These are phyloP conservation scores for Paraescarpia echinospica DNA, from an alignment of 1,140 invertebrate species.

Conservation along the genomic window DNA sequence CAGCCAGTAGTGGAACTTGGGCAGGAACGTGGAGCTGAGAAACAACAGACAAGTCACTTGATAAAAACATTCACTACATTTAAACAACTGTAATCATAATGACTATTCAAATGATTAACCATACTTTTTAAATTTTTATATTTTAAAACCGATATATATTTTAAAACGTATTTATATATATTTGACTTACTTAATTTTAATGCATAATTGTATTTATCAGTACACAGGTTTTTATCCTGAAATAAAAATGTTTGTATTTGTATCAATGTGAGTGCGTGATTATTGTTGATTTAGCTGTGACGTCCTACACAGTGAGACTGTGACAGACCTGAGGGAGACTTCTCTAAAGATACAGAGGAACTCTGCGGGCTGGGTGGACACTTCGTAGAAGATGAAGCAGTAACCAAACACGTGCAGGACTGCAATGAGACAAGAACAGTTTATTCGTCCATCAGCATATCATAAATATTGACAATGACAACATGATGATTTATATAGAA, in stretches of 20 bases:
- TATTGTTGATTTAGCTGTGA: no score
- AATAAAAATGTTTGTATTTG: no score
- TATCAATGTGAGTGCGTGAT: no score
- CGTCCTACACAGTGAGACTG: neutral
- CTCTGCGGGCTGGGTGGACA: slow-evolving; percentile 93
- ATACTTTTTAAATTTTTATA: no score
- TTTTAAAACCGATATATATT: no score
- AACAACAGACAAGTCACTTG: neutral
- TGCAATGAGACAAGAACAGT: slow-evolving; percentile 70
- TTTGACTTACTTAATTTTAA: no score
- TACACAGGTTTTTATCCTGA: no score
- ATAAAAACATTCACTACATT: neutral
- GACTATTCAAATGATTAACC: neutral
- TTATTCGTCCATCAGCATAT: neutral
- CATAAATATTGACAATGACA: no score
- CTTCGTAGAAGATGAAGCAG: slow-evolving; percentile 98
- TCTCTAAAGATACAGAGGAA: slow-evolving; percentile 92
- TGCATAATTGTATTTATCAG: no score
- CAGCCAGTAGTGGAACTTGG: slow-evolving; percentile 17
- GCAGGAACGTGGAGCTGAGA: neutral
- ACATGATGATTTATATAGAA: no score
- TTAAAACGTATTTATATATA: no score
- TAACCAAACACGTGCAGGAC: slow-evolving; percentile 85
- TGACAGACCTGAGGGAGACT: slow-evolving; percentile 59
- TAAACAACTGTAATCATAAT: neutral